A percentile compares a stretch with the other conserved stretches of the same genome.
Conservation (phyloP, 2,113 vertebrate genomes). For the Arizona elegans region DNA sequence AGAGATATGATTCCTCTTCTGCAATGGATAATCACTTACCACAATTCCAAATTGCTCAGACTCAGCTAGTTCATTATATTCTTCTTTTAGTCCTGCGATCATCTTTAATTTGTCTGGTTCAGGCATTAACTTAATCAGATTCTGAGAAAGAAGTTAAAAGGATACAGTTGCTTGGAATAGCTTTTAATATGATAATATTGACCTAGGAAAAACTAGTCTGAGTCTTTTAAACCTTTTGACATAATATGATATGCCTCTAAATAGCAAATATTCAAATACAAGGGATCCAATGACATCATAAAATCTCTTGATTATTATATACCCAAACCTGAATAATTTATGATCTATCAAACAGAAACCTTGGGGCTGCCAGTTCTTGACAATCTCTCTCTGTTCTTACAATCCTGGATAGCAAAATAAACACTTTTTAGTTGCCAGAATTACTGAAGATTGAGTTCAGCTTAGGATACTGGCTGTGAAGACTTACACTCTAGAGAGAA, state of each 20-base stretch:
- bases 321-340: background rate
- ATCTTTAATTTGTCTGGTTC: constrained; percentile 70
- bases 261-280: background rate
- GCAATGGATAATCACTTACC: constrained; percentile 64
- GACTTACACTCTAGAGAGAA: background rate
- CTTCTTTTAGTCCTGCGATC: constrained; percentile 79
- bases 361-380: background rate
- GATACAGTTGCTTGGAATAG: background rate
- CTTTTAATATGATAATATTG: background rate
- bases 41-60: constrained; percentile 85
- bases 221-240: background rate
- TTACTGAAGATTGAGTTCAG: background rate
- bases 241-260: background rate
- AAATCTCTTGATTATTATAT: background rate
- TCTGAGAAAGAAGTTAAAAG: constrained; percentile 62
- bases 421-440: background rate
- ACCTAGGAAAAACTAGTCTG: background rate
- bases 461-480: background rate
- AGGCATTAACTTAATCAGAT: constrained; percentile 82
- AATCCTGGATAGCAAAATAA: background rate
- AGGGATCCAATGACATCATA: background rate
- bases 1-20: background rate
- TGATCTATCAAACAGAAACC: background rate
- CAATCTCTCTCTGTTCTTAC: too few relatives aligned
- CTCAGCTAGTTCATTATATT: constrained; percentile 84